Conservation (phyloP, 2,888 invertebrate species). For the Galeruca laticollis region DNA sequence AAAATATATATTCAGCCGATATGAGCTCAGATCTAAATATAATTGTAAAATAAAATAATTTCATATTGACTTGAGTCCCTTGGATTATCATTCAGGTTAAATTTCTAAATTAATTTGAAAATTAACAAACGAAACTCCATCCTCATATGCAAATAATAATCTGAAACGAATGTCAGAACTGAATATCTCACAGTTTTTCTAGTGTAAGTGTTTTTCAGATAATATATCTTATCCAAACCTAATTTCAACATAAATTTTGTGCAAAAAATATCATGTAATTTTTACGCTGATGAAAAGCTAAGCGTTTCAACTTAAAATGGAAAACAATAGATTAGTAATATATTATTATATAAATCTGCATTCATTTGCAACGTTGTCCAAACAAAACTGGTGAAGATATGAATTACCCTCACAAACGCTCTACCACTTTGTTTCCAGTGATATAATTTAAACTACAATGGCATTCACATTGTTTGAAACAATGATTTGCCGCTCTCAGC, state of each 20-base stretch:
- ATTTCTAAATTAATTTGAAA: too few relatives aligned
- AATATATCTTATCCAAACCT: not conserved
- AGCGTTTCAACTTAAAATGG: conserved; percentile 1
- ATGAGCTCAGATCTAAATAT: too few relatives aligned
- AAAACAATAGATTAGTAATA: conserved; percentile 9
- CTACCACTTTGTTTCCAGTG: conserved; percentile 40
- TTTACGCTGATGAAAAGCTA: not conserved
- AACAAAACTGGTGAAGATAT: conserved; percentile 28
- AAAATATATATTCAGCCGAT: too few relatives aligned
- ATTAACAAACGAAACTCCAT: too few relatives aligned
- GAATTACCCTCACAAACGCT: conserved; percentile 30
- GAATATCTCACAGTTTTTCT: too few relatives aligned
- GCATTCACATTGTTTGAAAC: conserved; percentile 38
- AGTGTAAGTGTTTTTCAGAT: too few relatives aligned
- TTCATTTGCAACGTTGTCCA: conserved; percentile 19
- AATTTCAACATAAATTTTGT: not conserved
- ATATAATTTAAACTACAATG: conserved; percentile 40
- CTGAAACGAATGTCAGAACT: too few relatives aligned
- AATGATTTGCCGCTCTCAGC: conserved; percentile 52
- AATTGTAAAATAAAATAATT: too few relatives aligned
- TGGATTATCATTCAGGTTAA: too few relatives aligned
- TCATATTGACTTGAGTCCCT: too few relatives aligned
- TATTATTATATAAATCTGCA: conserved; percentile 12
- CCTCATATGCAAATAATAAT: too few relatives aligned
- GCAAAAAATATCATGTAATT: not conserved